Evolutionary conservation across 2,888 invertebrate species (phyloP).

Genomic region (Cataglyphis rosenhaueri): DNA sequence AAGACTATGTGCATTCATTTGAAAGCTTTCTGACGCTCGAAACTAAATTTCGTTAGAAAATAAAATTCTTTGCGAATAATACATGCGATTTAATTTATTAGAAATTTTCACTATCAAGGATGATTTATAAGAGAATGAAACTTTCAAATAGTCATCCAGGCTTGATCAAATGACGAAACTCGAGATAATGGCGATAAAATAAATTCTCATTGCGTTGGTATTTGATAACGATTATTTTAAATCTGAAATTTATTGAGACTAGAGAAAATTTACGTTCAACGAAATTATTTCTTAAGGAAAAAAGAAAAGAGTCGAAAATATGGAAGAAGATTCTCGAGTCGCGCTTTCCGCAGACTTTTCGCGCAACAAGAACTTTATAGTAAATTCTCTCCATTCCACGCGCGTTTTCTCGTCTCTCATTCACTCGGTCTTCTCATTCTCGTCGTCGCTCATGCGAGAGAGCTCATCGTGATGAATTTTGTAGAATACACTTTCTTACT

Average conservation of each 20-base stretch:
- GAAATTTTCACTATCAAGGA: background rate
- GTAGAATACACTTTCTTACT: slow-evolving; percentile 70
- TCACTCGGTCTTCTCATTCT: slow-evolving; percentile 21
- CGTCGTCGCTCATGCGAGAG: slow-evolving; percentile 29
- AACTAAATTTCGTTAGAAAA: slow-evolving; percentile 10
- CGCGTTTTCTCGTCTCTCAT: slow-evolving; percentile 44
- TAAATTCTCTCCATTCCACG: slow-evolving; percentile 44
- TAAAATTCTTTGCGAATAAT: slow-evolving; percentile 11
- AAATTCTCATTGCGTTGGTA: slow-evolving; percentile 9
- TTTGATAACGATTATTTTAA: background rate
- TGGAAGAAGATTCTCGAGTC: slow-evolving; percentile 27
- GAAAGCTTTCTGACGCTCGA: slow-evolving; percentile 3
- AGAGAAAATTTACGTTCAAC: background rate
- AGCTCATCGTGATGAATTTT: slow-evolving; percentile 58
- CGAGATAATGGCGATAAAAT: background rate
- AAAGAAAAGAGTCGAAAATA: background rate
- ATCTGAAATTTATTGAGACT: no score
- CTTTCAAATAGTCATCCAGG: background rate
- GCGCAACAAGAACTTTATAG: background rate
- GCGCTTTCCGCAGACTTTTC: slow-evolving; percentile 26
- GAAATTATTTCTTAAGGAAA: background rate
- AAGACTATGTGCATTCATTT: slow-evolving; percentile 15
- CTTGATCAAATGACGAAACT: slow-evolving; percentile 7
- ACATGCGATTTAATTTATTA: background rate
- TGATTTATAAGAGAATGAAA: background rate